Evolutionary conservation across 2,797 vertebrate genomes (phyloP), one percentile per base, ranked within the genome.

Genomic region (Pangasius larnaudii): DNA sequence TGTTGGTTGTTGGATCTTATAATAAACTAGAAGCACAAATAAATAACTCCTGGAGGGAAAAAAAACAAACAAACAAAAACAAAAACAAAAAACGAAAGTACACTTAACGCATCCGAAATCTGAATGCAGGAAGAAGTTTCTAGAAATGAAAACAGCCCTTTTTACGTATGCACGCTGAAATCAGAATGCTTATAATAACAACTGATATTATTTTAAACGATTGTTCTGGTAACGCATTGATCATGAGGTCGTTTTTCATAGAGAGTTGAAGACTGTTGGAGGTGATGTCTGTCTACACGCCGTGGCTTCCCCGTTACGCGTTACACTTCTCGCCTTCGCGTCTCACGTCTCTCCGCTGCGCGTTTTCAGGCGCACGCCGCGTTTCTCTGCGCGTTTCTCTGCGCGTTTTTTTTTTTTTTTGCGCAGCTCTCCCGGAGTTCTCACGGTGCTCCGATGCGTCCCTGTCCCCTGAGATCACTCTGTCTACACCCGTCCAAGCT

Each of bases 381-480:
- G 56, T 19, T 39, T 33, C 19, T 13, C 51, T 22, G 39, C 58
- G 56, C 36, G 33, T 24, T 82, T 82, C 1, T 67, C 3, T 5
- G 24, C 27, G 46, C 14, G 63, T 59, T 39, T 39, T 39, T 39
- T 42, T 42, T 13, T 46, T 4, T 49, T 14, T 27, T 42, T 19
- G 33, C 27, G 59, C 59, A 22, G 19, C 33, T 49, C 13, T n/a
- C 27, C 18, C 8, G 8, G 65, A 87, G 63, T 87, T 87, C 78
- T 87, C 80, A 74, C 86, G 67, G 39, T 75, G 79, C 53, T n/a
- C 65, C 27, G 36, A 18, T 65, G n/a, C 30, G 72, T 86, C 58
- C 42, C 58, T 2, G 27, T 87, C 79, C 86, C 86, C 67, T 59
- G 86, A 83, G 86, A 87, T 42, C 65, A 19, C 79, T 42, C 59